Base-by-base conservation (phyloP, 2,113 vertebrate species). In the Centrocercus urophasianus region DNA sequence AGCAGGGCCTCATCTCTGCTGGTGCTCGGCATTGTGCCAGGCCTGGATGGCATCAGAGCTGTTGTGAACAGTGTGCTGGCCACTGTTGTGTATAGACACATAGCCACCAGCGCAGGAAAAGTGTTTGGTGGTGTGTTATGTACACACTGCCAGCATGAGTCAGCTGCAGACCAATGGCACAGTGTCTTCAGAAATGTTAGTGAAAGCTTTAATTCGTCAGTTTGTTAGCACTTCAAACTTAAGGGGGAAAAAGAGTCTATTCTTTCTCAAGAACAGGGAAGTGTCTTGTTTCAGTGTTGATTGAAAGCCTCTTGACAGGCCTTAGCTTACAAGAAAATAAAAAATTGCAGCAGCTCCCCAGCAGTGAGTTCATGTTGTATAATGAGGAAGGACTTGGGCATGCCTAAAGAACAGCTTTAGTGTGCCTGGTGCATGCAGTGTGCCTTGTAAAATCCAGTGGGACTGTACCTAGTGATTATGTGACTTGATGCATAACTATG, bases 201-300 rank as follows among this genome's bases (percentile, higher is more conserved):
- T 77, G 88, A 96, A 93, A 88, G 76, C 86, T 89, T 95, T 87
- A 89, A 93, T 95, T 97, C 78, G 75, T 65, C 89, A 36, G 66
- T 91, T 75, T 96, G 95, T 96, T 97, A 93, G 86, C 91, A 96
- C 59, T 94, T 93, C 78, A 97, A 96, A 97, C 95, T 63, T 71
- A 9, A 72, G 57, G 87, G 85, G 30, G 91, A 79, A 94, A 96
- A 95, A 79, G 82, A 54, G 28, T 24, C 60, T 76, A 52, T 96
- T 95, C 70, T 96, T 93, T 88, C 57, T 92, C 19, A 65, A 92
- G 89, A 71, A 83, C 63, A 83, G 63, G 88, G 86, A 89, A 94
- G 71, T 82, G 9, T 43, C 42, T 88, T 0, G 0, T 56, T 82
- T 83, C 11, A 6, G 45, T 95, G 86, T 75, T 93, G 84, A 83